Base-by-base conservation (phyloP, 1,140 invertebrate species). In the Apis mellifera region DNA sequence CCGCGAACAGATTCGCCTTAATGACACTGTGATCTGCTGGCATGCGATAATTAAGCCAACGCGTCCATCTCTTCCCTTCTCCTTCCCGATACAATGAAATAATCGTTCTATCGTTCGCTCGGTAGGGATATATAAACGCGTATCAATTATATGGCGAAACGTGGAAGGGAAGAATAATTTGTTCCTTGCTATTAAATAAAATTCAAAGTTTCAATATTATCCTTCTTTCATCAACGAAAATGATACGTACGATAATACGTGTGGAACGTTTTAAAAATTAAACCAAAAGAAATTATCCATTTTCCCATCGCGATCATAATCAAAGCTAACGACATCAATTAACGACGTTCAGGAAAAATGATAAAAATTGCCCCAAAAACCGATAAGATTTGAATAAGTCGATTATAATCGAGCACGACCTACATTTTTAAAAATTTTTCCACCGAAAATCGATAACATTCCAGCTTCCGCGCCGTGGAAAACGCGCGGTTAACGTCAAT, bases 1-100 rank as follows among this genome's bases (percentile, higher is more conserved):
- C 78, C 59, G 19, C 78, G 59, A 73, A 64, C 48, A 32, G 78
- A 64, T 79, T 54, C 78, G 21, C 69, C n/a, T 73, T 80, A 80
- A 80, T 80, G 69, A 70, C 23, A 26, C 19, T 26, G 50, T 50
- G 69, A 73, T 64, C 57, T 26, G n/a, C 59, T 55, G 59, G 60
- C 59, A 65, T 26, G 59, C 78, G 59, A 73, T 73, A 80, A 80
- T 80, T 73, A 73, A 78, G 52, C 32, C 26, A 26, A 32, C 21
- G n/a, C 68, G 68, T 50, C 23, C 42, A 48, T 50, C 68, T 70
- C 68, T 70, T 42, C 32, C 48, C 52, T n/a, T 8, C 68, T 15
- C 21, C 54, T 26, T 21, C 9, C 15, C 23, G 55, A 15, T 19
- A 32, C 66, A 26, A 9, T 11, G 21, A 77, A 65, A 77, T 42